Evolutionary conservation across 2,797 vertebrate species (phyloP), one percentile per base, ranked within the genome.

Genomic region (Psittacula derbiana): DNA sequence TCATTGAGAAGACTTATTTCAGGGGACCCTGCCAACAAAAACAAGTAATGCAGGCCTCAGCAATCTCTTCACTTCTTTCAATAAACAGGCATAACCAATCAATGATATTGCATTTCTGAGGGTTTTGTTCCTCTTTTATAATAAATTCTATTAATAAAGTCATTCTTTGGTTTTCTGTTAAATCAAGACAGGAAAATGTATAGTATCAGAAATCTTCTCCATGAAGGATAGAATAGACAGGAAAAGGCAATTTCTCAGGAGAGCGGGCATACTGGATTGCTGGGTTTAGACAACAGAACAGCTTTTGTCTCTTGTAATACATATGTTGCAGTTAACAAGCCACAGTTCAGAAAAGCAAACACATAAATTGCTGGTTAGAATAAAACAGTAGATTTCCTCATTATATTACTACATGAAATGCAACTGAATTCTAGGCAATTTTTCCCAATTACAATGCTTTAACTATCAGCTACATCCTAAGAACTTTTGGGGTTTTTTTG

Each of bases 1-100:
- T 57, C 57, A 75, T 92, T 92, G 52, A 41, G 47, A 76, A 80
- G 55, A 88, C 47, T 85, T 85, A 96, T 93, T 88, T 83, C 83
- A 69, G 31, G n/a, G 47, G 33, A 70, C 2, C 8, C 36, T 66
- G 90, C 71, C 75, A 95, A 76, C 11, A 80, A 80, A 86, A 94
- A 36, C 31, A 91, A 86, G 61, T 73, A 93, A 70, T 71, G 44
- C 40, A 58, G 44, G 44, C 17, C 60, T 87, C 66, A 90, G 84
- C 70, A 86, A n/a, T 60, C 50, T 60, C 55, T 23, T 71, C 17
- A 61, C 6, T 55, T 78, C 38, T 91, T 92, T 30, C 52, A 78
- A 64, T 61, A 71, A 67, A 74, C 47, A 82, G 16, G 36, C 2
- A 30, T 57, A 67, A 89, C 69, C 33, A 46, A 62, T 80, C 60